These are phyloP conservation scores for Netelia fuscicornis DNA, from an alignment of 2,888 invertebrate genomes.

Conservation along the genomic window DNA sequence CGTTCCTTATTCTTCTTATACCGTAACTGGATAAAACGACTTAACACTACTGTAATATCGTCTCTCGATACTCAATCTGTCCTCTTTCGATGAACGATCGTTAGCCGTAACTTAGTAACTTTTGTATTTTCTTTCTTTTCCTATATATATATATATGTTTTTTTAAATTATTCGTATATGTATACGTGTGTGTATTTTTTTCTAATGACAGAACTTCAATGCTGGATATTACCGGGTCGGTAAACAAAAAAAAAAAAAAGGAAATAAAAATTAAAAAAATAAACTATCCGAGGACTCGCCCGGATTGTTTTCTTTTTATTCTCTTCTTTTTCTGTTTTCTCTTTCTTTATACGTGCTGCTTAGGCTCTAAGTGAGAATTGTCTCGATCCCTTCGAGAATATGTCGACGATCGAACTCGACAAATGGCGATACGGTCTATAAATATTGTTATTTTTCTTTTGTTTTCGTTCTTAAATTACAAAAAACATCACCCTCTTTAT, in stretches of 20 bases:
- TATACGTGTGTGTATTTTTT: conserved; percentile 13
- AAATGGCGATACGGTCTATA: conserved; percentile 34
- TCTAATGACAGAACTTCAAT: conserved; percentile 30
- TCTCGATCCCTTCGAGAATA: conserved; percentile 51
- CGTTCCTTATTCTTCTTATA: conserved; percentile 3
- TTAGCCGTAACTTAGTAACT: conserved; percentile 76
- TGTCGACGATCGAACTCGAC: conserved; percentile 27
- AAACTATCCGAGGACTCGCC: conserved; percentile 10
- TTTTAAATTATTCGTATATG: conserved; percentile 20
- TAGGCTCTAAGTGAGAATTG: conserved; percentile 17
- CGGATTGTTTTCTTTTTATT: conserved; percentile 1
- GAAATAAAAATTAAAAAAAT: background rate
- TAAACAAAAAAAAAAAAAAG: conserved; percentile 4
- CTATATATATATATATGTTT: background rate
- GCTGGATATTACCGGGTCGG: conserved; percentile 56
- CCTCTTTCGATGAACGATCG: background rate
- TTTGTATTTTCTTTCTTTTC: conserved; percentile 34
- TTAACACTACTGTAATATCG: conserved; percentile 44
- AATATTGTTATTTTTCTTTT: conserved; percentile 7
- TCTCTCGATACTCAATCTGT: background rate
- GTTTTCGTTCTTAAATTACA: conserved; percentile 17
- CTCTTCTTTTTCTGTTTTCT: background rate
- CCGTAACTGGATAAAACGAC: conserved; percentile 78
- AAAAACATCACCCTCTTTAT: conserved; percentile 18
- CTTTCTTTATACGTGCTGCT: background rate